phyloP scores from a whole-genome alignment of 2,888 invertebrate species.

The Abrostola triplasia region DNA sequence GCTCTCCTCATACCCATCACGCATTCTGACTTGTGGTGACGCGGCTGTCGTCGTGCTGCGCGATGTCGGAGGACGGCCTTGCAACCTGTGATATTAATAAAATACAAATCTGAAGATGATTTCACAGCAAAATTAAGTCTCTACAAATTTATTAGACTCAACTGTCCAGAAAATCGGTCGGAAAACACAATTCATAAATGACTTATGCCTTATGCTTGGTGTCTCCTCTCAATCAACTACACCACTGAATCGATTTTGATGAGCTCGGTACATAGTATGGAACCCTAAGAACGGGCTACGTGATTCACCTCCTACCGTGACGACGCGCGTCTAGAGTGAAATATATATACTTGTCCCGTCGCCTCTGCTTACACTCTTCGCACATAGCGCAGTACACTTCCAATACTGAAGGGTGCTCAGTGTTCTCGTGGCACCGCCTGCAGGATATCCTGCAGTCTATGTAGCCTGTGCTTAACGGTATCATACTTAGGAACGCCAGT shows the following conservation, averaged over 20 bases:
- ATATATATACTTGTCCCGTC: slow-evolving; percentile 53
- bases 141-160: too few species aligned
- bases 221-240: too few species aligned
- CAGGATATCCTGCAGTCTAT: slow-evolving; percentile 75
- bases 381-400: slow-evolving; percentile 82
- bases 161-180: too few species aligned
- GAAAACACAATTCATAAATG: too few species aligned
- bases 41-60: neutral
- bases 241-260: too few species aligned
- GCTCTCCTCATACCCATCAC: slow-evolving; percentile 13
- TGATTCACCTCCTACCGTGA: too few species aligned
- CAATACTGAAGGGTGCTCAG: slow-evolving; percentile 58
- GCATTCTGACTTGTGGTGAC: slow-evolving; percentile 11
- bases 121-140: too few species aligned
- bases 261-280: too few species aligned
- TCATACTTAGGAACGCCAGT: slow-evolving; percentile 41
- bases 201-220: too few species aligned
- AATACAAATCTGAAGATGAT: too few species aligned
- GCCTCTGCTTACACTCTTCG: slow-evolving; percentile 71
- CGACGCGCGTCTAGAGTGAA: too few species aligned
- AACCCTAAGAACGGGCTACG: too few species aligned
- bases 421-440: slow-evolving; percentile 63
- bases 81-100: slow-evolving; percentile 22
- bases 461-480: slow-evolving; percentile 52
- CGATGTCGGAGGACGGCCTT: slow-evolving; percentile 15